Evolutionary conservation across 2,113 vertebrate genomes (phyloP), one percentile per base, ranked within the genome.

Genomic region (Neotoma lepida): DNA sequence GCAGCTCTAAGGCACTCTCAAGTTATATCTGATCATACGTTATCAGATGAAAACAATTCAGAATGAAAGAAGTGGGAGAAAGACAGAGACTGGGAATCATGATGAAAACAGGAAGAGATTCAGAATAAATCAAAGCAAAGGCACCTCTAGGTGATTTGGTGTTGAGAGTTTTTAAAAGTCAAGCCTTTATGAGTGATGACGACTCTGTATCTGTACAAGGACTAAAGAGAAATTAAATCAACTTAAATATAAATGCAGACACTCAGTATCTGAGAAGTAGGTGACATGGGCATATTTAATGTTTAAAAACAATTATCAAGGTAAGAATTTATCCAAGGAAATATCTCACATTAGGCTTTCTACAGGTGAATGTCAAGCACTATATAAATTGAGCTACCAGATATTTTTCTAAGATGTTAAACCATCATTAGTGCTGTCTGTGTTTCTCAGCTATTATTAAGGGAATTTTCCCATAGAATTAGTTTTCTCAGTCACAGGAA

Each of bases 361-460:
- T 49, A 41, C 76, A 51, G 44, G 15, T 90, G 71, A 90, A 63
- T 94, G 93, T 93, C 30, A 78, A 64, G 54, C 51, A 78, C 20
- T 93, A 18, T 90, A 30, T 74, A 73, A 61, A 58, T 77, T 86
- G 68, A 96, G 84, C n/a, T 68, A 15, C 49, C 84, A 33, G 20
- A 46, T 90, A 91, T 18, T 85, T 94, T 92, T 82, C 85, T 87
- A 73, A 93, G 85, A 30, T 78, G 56, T 89, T 74, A 94, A 74
- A 56, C 41, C 51, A 56, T 61, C 66, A 41, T 95, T 92, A 81
- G 30, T 86, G 70, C 41, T 70, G 1, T 81, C 17, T 26, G 4
- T 88, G 66, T 26, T 94, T 70, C 58, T 61, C 49, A 90, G 24
- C 35, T 84, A 30, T 80, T 93, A n/a, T 77, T 28, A 44, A 26